These are phyloP conservation scores for Autographa pulchrina DNA, from an alignment of 2,888 invertebrate genomes.

Conservation along the genomic window DNA sequence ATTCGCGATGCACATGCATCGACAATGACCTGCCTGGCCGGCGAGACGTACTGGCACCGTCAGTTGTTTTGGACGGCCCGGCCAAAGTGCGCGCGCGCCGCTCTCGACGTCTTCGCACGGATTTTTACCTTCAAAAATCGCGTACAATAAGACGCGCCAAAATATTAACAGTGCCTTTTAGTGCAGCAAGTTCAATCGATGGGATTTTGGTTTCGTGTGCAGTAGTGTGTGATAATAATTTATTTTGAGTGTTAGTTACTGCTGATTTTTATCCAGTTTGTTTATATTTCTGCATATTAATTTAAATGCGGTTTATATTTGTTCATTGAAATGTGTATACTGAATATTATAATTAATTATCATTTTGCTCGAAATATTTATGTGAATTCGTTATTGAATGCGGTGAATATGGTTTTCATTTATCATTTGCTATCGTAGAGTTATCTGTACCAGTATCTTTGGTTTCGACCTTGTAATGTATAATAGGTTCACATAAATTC, in stretches of 20 bases:
- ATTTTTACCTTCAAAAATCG: slow-evolving; percentile 55
- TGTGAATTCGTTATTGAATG: slow-evolving; percentile 63
- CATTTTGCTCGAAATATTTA: slow-evolving; percentile 56
- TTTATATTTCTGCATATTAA: slow-evolving; percentile 37
- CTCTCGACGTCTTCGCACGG: slow-evolving; percentile 40
- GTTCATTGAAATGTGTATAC: slow-evolving; percentile 52
- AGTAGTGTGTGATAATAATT: slow-evolving; percentile 34
- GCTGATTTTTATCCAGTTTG: slow-evolving; percentile 30
- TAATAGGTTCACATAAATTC: slow-evolving; percentile 48
- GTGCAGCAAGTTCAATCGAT: slow-evolving; percentile 48
- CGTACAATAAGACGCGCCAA: slow-evolving; percentile 51
- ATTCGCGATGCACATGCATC: slow-evolving; percentile 62
- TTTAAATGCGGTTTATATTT: slow-evolving; percentile 53
- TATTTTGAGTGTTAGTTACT: slow-evolving; percentile 16
- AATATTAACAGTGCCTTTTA: slow-evolving; percentile 35
- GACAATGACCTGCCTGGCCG: slow-evolving; percentile 77
- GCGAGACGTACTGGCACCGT: slow-evolving; percentile 81
- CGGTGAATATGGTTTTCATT: slow-evolving; percentile 59
- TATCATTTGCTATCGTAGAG: slow-evolving; percentile 70
- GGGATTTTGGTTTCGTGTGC: slow-evolving; percentile 32
- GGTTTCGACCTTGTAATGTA: slow-evolving; percentile 70
- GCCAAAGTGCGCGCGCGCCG: slow-evolving; percentile 76
- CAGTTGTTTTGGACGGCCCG: slow-evolving; percentile 85
- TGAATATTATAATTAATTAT: slow-evolving; percentile 62
- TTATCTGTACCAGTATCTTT: slow-evolving; percentile 72